phyloP scores from a whole-genome alignment of 30 jellyfish, hydroid and myxozoan genomes.

The Clytia hemisphaerica region DNA sequence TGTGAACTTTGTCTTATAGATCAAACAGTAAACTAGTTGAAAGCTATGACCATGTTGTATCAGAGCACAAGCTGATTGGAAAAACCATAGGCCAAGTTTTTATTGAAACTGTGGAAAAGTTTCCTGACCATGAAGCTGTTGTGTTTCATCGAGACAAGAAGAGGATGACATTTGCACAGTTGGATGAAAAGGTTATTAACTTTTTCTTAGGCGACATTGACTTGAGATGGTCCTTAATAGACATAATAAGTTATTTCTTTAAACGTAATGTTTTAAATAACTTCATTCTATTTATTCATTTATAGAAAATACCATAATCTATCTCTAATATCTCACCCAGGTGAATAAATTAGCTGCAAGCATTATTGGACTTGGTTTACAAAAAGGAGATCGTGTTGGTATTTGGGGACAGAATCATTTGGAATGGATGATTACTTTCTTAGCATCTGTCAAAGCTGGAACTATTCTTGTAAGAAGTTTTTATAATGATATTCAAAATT shows the following conservation, averaged over 20 bases:
- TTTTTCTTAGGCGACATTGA: too few relatives aligned
- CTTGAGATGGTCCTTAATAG: too few relatives aligned
- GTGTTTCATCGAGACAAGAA: conserved; percentile 62
- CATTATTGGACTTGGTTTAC: conserved; percentile 56
- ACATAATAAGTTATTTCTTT: neutral
- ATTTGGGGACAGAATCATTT: conserved; percentile 95
- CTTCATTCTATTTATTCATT: too few relatives aligned
- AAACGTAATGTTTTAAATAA: neutral
- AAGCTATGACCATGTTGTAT: conserved; percentile 72
- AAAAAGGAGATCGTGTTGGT: conserved; percentile 88
- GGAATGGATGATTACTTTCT: conserved; percentile 74
- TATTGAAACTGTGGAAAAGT: conserved; percentile 58
- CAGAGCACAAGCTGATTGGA: conserved; percentile 43
- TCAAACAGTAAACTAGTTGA: conserved; percentile 32
- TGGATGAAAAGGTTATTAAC: conserved; percentile 57
- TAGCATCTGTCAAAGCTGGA: conserved; percentile 84
- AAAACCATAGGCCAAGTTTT: conserved; percentile 79
- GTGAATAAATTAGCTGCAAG: conserved; percentile 94
- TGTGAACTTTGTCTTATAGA: too few relatives aligned
- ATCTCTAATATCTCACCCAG: conserved; percentile 43
- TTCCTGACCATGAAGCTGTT: conserved; percentile 81
- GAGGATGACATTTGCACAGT: conserved; percentile 69
- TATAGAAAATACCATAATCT: too few relatives aligned
- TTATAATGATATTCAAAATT: neutral
- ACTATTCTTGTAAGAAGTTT: conserved; percentile 42